A percentile compares a stretch with the other conserved stretches of the same genome.
Evolutionary conservation across 2,888 invertebrate genomes (phyloP).

Genomic region (Ornithoptera alexandrae): DNA sequence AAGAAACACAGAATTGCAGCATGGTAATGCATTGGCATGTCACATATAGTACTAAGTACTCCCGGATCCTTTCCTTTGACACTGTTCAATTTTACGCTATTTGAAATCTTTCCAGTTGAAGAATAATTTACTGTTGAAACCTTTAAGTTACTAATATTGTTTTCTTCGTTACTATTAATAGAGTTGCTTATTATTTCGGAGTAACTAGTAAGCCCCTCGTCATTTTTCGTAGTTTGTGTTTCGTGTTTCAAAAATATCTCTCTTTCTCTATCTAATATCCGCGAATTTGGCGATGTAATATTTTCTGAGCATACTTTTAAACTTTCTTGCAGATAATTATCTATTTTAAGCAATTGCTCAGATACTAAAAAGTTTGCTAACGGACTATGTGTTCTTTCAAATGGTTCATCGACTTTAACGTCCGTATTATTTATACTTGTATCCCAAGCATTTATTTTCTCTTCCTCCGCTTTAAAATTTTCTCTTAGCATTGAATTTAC

Average conservation of each 20-base stretch:
- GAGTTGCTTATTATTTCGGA: constrained; percentile 13
- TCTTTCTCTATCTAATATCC: constrained; percentile 33
- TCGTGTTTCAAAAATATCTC: constrained; percentile 36
- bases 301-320: constrained; percentile 57
- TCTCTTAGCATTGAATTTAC: constrained; percentile 68
- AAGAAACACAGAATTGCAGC: constrained; percentile 74
- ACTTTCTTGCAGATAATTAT: constrained; percentile 69
- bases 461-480: constrained; percentile 45
- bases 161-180: neutral
- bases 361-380: constrained; percentile 60
- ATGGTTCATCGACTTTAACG: constrained; percentile 36
- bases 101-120: constrained; percentile 28
- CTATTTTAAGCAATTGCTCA: constrained; percentile 69
- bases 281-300: constrained; percentile 36
- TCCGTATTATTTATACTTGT: constrained; percentile 37
- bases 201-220: constrained; percentile 31
- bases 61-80: constrained; percentile 54
- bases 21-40: constrained; percentile 77
- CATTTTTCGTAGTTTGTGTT: constrained; percentile 25
- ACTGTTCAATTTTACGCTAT: constrained; percentile 54
- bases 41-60: constrained; percentile 64
- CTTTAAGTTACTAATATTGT: neutral
- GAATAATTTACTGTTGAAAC: constrained; percentile 8
- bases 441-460: constrained; percentile 19
- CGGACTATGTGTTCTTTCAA: constrained; percentile 54